Evolutionary conservation across 2,797 vertebrate species (phyloP).

Genomic region (Podarcis siculus): DNA sequence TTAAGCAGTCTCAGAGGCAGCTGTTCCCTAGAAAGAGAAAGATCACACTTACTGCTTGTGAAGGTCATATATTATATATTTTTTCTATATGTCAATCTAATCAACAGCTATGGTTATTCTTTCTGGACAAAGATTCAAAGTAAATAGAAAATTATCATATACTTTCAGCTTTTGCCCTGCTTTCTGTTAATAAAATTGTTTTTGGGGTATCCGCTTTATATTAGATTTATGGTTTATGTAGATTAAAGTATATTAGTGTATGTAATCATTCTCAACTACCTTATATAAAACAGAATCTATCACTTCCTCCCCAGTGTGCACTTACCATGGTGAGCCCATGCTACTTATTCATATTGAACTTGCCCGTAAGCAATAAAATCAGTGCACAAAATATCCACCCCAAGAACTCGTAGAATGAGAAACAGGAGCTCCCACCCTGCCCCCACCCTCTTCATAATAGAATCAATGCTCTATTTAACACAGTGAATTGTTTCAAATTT

Average conservation of each 20-base stretch:
- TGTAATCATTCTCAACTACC: constrained; percentile 65
- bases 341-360: constrained; percentile 72
- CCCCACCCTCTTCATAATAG: constrained; percentile 51
- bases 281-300: constrained; percentile 71
- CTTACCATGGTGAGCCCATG: constrained; percentile 57
- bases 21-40: background rate
- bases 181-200: constrained; percentile 24
- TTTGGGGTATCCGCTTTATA: constrained; percentile 40
- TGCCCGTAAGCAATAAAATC: constrained; percentile 73
- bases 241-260: constrained; percentile 55
- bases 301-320: constrained; percentile 72
- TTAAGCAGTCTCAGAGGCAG: background rate
- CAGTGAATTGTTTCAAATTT: constrained; percentile 45
- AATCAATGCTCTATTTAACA: constrained; percentile 28
- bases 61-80: background rate
- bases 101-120: background rate
- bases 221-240: constrained; percentile 57
- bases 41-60: background rate
- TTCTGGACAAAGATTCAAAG: fast-evolving
- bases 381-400: constrained; percentile 55
- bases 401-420: constrained; percentile 58
- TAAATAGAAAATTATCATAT: background rate
- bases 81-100: background rate
- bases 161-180: background rate
- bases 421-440: constrained; percentile 53